Base-by-base conservation (phyloP, 2,888 invertebrate genomes). In the Idaea biselata region DNA sequence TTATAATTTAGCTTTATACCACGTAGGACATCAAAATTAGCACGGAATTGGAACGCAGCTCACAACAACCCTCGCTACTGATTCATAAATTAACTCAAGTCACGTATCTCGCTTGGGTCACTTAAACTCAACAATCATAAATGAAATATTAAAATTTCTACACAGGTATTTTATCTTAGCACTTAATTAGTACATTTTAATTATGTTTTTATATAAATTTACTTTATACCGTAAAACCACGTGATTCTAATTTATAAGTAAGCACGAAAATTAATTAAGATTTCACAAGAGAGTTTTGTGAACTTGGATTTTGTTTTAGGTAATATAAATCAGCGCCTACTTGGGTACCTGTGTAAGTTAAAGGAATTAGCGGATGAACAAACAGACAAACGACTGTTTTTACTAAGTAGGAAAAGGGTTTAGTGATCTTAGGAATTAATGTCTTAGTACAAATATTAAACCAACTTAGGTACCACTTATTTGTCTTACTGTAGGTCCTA, bases 181-280 rank as follows among this genome's bases (percentile, higher is more conserved):
- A 44, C 44, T 44, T 44, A 44, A 44, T 44, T 44, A 44, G 44
- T 44, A 44, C 44, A 44, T 44, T 44, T 44, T 44, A 44, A 44
- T 44, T 44, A 14, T 44, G 44, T 44, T 44, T 44, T 44, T 44
- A 44, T 11, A 44, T 44, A 14, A 44, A 44, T 14, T 44, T 44
- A 44, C 44, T 14, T 14, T 14, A 8, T 8, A 14, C 44, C 44
- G 14, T 44, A 11, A 44, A 44, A 44, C 14, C 14, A 44, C 44
- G 44, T 44, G 44, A 44, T 44, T 8, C 14, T 44, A 5, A 44
- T 44, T 14, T 44, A 44, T 44, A 44, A 44, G 44, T 5, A 44
- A 8, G 44, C 44, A 11, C 11, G 8, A 14, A 33, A 33, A 33
- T 44, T 44, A 44, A 44, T 44, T 44, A 44, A 8, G 11, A 44